Evolutionary conservation across 2,113 vertebrate species (phyloP).

Genomic region (Tursiops truncatus): DNA sequence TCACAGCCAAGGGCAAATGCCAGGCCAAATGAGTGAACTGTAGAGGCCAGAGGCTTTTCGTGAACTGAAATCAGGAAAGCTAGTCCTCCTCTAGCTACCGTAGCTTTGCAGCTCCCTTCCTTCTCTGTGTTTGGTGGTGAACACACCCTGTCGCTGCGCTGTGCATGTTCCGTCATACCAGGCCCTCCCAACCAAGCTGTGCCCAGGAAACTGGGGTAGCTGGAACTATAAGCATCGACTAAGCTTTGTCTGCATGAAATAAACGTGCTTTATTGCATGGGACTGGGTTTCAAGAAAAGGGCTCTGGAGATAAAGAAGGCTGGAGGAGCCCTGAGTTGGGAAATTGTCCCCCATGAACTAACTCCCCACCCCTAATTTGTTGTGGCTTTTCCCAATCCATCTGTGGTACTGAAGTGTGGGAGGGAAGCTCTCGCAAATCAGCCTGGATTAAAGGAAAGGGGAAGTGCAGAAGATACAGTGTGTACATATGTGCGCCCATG

Average conservation of each 20-base stretch:
- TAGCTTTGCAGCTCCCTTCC: slow-evolving; percentile 72
- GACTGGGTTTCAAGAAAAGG: slow-evolving; percentile 48
- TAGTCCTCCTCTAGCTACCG: slow-evolving; percentile 62
- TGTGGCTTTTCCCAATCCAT: neutral
- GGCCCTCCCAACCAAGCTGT: neutral
- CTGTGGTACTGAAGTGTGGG: neutral
- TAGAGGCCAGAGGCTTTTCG: neutral
- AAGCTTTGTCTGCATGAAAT: slow-evolving; percentile 76
- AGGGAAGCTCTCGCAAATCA: neutral
- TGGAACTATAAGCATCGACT: slow-evolving; percentile 29
- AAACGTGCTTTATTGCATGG: slow-evolving; percentile 74
- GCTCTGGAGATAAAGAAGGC: neutral
- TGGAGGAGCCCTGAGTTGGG: neutral
- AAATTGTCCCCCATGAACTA: neutral
- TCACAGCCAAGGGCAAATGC: neutral
- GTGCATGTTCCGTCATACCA: slow-evolving; percentile 65
- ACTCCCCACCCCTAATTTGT: neutral
- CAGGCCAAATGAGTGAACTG: neutral
- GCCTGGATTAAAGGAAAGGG: neutral
- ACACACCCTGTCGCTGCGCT: slow-evolving; percentile 50
- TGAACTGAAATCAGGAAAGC: slow-evolving; percentile 40
- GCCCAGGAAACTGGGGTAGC: neutral
- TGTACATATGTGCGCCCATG: neutral
- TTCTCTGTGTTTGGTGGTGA: slow-evolving; percentile 53
- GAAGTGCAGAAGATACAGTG: neutral